Conservation (phyloP, 2,888 invertebrate genomes). For the Tetrapedia diversipes region DNA sequence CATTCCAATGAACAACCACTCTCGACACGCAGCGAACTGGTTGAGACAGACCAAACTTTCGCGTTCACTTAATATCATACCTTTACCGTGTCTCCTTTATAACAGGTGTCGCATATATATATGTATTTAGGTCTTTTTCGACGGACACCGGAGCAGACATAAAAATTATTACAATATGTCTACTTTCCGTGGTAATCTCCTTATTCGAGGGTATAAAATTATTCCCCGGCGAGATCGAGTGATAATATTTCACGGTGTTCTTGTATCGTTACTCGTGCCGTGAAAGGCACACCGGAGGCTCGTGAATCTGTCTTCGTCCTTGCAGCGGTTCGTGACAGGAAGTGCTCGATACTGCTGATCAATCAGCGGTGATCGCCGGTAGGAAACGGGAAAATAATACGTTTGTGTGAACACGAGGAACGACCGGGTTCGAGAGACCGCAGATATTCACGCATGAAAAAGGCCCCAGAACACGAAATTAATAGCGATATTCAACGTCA, state of each 20-base stretch:
- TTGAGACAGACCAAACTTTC: no score
- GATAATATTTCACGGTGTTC: background rate
- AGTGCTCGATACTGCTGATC: slow-evolving; percentile 42
- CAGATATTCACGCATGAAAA: slow-evolving; percentile 48
- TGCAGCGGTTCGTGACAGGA: slow-evolving; percentile 36
- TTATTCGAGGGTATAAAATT: background rate
- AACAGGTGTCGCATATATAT: background rate
- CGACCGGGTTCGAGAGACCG: slow-evolving; percentile 45
- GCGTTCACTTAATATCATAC: no score
- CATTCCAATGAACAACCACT: no score
- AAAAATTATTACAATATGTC: background rate
- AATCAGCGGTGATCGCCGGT: slow-evolving; percentile 40
- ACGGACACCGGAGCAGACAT: no score
- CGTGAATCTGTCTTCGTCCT: background rate
- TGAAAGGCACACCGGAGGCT: background rate
- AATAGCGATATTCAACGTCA: slow-evolving; percentile 44
- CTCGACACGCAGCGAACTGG: no score
- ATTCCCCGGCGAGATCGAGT: background rate
- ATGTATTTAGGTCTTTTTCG: background rate
- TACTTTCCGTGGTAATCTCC: background rate
- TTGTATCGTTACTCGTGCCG: slow-evolving; percentile 6
- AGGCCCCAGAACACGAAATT: slow-evolving; percentile 48
- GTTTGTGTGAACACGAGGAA: slow-evolving; percentile 42
- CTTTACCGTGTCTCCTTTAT: background rate
- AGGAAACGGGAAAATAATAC: slow-evolving; percentile 54